These are phyloP conservation scores for Coenonympha glycerion DNA, from an alignment of 2,888 invertebrate species.

Conservation along the genomic window DNA sequence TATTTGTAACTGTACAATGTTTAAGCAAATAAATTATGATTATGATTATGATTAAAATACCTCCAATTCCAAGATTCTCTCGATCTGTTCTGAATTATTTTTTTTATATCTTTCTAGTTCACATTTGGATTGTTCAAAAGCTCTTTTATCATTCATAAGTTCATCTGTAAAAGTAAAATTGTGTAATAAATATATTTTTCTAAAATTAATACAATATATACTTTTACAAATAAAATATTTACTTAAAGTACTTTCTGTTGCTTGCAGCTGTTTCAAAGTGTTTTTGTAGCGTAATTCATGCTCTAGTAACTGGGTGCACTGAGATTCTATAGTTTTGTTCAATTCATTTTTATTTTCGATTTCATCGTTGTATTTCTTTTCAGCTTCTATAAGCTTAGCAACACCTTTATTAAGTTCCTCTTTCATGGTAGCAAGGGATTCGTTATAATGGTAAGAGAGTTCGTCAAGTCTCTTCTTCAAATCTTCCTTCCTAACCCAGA, in stretches of 20 bases:
- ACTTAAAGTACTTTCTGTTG: conserved; percentile 35
- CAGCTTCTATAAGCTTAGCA: conserved; percentile 46
- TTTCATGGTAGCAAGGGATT: conserved; percentile 46
- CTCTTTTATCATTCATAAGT: conserved; percentile 25
- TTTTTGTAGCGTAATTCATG: conserved; percentile 37
- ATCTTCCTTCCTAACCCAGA: conserved; percentile 51
- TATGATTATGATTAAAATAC: no score
- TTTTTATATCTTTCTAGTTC: conserved; percentile 44
- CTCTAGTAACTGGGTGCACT: conserved; percentile 44
- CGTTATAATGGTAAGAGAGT: conserved; percentile 48
- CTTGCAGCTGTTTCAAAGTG: conserved; percentile 20
- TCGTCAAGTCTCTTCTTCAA: conserved; percentile 51
- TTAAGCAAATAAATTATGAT: no score
- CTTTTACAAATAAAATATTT: conserved; percentile 18
- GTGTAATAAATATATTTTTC: background rate
- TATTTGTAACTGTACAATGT: no score
- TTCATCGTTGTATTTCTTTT: conserved; percentile 48
- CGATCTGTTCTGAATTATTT: conserved; percentile 37
- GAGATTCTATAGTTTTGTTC: conserved; percentile 39
- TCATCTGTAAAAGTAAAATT: conserved; percentile 21
- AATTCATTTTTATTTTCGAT: conserved; percentile 43
- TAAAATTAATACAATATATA: background rate
- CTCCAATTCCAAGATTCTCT: conserved; percentile 45
- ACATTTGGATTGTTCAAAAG: conserved; percentile 38
- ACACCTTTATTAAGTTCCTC: conserved; percentile 44